Evolutionary conservation across 2,113 vertebrate species (phyloP).

Genomic region (Cyanistes caeruleus): DNA sequence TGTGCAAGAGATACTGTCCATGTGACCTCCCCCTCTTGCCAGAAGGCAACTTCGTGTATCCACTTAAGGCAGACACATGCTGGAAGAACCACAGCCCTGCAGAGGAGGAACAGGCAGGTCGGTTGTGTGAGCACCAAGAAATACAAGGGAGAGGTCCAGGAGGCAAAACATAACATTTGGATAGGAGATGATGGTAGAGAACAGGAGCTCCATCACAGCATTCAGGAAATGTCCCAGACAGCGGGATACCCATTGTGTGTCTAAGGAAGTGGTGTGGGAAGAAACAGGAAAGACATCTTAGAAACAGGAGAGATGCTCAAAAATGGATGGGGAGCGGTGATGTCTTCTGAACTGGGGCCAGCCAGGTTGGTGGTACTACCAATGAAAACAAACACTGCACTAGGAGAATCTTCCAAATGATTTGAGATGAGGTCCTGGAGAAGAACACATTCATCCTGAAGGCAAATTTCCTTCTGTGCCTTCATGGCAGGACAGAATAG

Average conservation of each 20-base stretch:
- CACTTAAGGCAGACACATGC: neutral
- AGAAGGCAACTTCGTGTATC: neutral
- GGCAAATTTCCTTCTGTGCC: neutral
- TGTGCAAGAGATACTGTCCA: neutral
- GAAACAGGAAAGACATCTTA: neutral
- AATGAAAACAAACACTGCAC: neutral
- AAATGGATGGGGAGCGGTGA: neutral
- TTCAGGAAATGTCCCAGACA: neutral
- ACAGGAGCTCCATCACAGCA: neutral
- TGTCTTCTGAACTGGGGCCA: neutral
- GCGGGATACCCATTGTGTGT: neutral
- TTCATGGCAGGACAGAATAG: neutral
- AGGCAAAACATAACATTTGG: neutral
- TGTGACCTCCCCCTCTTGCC: neutral
- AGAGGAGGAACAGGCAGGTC: neutral
- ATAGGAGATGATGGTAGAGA: neutral
- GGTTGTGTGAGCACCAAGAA: neutral
- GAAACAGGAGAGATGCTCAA: neutral
- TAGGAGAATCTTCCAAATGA: neutral
- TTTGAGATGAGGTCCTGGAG: neutral
- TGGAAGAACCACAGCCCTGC: neutral
- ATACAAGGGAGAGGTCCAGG: neutral
- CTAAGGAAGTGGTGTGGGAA: neutral
- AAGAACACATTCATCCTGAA: neutral
- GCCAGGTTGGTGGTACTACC: neutral